Conservation (phyloP, 2,797 vertebrate genomes). For the Lycodopsis pacificus region DNA sequence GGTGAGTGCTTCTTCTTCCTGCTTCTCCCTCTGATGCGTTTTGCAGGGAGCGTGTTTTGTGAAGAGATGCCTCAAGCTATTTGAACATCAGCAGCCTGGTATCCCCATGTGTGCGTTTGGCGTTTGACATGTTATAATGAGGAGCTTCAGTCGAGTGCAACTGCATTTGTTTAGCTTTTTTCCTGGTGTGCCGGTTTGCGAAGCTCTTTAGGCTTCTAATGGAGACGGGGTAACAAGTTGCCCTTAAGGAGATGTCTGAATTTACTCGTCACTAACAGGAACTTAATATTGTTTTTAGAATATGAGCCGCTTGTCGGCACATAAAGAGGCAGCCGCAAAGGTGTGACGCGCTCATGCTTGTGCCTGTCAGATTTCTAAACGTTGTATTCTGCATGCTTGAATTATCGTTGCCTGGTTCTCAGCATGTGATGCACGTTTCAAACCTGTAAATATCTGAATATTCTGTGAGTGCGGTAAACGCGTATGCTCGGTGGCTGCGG, state of each 20-base stretch:
- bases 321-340: not conserved
- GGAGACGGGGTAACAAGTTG: not conserved
- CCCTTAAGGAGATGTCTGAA: constrained; percentile 21
- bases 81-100: constrained; percentile 23
- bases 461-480: constrained; percentile 1
- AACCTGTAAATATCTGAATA: not conserved
- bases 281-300: constrained; percentile 13
- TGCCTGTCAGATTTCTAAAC: not conserved
- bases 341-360: not conserved
- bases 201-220: constrained; percentile 12
- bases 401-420: not conserved
- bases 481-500: constrained; percentile 15
- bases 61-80: constrained; percentile 37
- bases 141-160: constrained; percentile 20
- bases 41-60: constrained; percentile 42
- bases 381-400: not conserved
- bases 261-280: constrained; percentile 15
- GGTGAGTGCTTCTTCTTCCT: constrained; percentile 59
- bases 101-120: constrained; percentile 19
- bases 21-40: constrained; percentile 27
- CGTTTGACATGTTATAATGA: constrained; percentile 50
- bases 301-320: not conserved
- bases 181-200: not conserved
- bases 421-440: not conserved
- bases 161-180: constrained; percentile 21